Evolutionary conservation across 1,140 invertebrate species (phyloP), one percentile per base, ranked within the genome.

Genomic region (Drosophila takahashii): DNA sequence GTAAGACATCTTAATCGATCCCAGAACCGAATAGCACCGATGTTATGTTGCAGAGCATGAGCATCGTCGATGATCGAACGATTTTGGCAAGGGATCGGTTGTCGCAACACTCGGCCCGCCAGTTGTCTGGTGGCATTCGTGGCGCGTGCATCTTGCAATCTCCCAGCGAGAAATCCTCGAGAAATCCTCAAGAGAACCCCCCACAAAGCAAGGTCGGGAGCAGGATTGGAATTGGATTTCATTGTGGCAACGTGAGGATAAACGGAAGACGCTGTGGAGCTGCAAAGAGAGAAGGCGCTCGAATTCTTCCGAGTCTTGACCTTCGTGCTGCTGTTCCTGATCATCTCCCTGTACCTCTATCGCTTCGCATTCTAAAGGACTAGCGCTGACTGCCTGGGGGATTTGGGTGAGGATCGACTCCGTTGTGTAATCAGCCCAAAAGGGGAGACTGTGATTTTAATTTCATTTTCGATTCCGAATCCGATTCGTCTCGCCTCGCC

Each of bases 281-380:
- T 91, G 83, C 90, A 91, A 91, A 91, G 73, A 83, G 90, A 91
- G 44, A 91, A 91, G 90, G 77, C 84, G 44, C 80, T 91, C 56
- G 90, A 91, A 83, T 91, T 91, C 75, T 73, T 91, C 50, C 86
- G 90, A 89, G 81, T 91, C 69, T 67, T 90, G 60, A 86, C 90
- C 72, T 91, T 91, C 62, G 90, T 91, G 61, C 76, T 91, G 51
- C 65, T 91, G 26, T 91, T 91, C 69, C 66, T 91, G 44, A 90
- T 91, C 41, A 91, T 91, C 69, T 91, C 90, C 61, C 66, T 91
- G 7, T 91, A 91, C 51, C 75, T 91, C 10, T 91, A 91, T 83
- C 86, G 90, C 41, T 91, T 91, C 64, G 90, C 90, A 16, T 91
- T 91, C 57, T 91, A 77, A 79, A 39, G 16, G 54, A 47, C 18